Base-by-base conservation (phyloP, 2,113 vertebrate genomes). In the Sinocyclocheilus rhinocerous region DNA sequence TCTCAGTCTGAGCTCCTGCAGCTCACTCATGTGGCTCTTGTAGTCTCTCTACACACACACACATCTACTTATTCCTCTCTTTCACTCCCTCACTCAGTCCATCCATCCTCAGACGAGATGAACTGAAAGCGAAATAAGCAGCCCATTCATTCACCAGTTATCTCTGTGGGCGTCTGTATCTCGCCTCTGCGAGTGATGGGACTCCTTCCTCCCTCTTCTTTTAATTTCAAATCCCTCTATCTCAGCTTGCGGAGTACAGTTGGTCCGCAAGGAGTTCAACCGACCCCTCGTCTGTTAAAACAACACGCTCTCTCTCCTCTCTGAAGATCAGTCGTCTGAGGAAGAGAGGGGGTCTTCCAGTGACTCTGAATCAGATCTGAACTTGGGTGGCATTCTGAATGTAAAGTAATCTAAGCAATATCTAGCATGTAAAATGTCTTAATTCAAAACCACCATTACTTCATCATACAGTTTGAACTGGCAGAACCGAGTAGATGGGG, bases 11-110 rank as follows among this genome's bases (percentile, higher is more conserved):
- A 29, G 24, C 63, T 86, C 87, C 88, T 83, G 50, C 89, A 83
- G 87, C 93, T 94, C 94, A 94, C 95, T 94, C 94, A 96, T 95
- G 96, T 96, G 96, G 97, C 97, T 96, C 96, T 88, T 94, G 94
- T 92, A 95, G 95, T 95, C 94, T 96, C 45, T 48, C 45, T 94
- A 96, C 93, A 10, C 42, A 94, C 94, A 94, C 94, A 42, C 39
- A 42, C 94, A 94, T 98, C 96, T 97, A 93, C 90, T 94, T 93
- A 96, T 91, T 94, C 95, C 91, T 92, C 90, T 81, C 95, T 95
- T 50, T 92, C 89, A 45, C 86, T 81, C 83, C 24, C 84, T 72
- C 69, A 61, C 13, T 76, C 63, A 61, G 42, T 84, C 84, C 69
- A 5, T 79, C 42, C 83, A 95, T 92, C 89, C 87, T 89, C 89